phyloP scores from a whole-genome alignment of 2,113 vertebrate species.

The Gobiocypris rarus region DNA sequence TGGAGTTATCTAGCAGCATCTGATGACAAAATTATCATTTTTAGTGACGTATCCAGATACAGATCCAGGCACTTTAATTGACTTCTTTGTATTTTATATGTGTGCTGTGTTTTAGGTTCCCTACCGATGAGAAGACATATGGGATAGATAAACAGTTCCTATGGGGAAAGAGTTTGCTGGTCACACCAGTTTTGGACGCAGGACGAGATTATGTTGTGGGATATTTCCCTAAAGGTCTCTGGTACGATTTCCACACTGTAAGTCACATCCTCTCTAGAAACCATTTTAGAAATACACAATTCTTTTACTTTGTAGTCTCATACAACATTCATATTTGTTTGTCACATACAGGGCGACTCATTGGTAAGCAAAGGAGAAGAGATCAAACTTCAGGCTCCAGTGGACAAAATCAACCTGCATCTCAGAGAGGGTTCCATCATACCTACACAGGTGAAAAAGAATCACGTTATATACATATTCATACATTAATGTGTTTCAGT shows the following conservation, averaged over 20 bases:
- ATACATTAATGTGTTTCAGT: neutral
- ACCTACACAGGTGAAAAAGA: slow-evolving; percentile 80
- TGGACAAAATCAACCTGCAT: slow-evolving; percentile 87
- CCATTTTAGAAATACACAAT: neutral
- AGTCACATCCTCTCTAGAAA: slow-evolving; percentile 53
- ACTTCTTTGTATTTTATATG: neutral
- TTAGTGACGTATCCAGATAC: neutral
- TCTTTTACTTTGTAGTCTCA: neutral
- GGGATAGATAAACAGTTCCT: slow-evolving; percentile 85
- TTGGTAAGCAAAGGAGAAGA: slow-evolving; percentile 81
- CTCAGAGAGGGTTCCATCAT: slow-evolving; percentile 80
- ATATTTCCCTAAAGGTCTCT: slow-evolving; percentile 82
- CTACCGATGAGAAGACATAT: slow-evolving; percentile 76
- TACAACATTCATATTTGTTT: slow-evolving; percentile 7
- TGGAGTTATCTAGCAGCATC: neutral
- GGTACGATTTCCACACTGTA: slow-evolving; percentile 88
- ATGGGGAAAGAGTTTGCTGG: slow-evolving; percentile 83
- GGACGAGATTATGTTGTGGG: slow-evolving; percentile 74
- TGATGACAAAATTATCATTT: neutral
- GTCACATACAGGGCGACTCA: slow-evolving; percentile 73
- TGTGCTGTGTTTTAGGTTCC: slow-evolving; percentile 73
- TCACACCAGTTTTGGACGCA: slow-evolving; percentile 83
- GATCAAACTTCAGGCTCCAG: slow-evolving; percentile 75
- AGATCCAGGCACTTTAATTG: neutral
- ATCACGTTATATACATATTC: neutral